Percentiles rank a stretch among this genome's conserved stretches.
Evolutionary conservation across 2,113 vertebrate genomes (phyloP).

Genomic region (Poeciliopsis prolifica): DNA sequence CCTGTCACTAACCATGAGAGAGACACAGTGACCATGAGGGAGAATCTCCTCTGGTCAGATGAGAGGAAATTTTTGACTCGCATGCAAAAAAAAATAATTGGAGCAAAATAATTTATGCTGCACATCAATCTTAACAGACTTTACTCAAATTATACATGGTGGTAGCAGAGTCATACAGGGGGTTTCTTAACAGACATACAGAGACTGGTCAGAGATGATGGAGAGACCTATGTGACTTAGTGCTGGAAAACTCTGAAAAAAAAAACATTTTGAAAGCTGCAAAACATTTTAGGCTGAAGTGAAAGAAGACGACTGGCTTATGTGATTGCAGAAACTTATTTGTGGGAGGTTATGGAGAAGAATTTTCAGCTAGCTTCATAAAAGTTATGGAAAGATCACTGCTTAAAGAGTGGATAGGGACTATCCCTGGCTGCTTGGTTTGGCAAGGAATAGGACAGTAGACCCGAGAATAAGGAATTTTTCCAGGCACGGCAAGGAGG

Average conservation of each 20-base stretch:
- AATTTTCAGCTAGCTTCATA: too few relatives aligned
- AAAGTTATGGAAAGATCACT: too few relatives aligned
- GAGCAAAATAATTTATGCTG: background rate
- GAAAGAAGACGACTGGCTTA: too few relatives aligned
- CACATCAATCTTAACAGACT: background rate
- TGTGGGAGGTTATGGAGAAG: too few relatives aligned
- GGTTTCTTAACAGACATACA: background rate
- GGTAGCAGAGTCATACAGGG: background rate
- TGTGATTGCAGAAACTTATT: too few relatives aligned
- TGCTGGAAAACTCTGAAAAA: background rate
- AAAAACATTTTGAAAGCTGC: background rate
- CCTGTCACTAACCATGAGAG: background rate
- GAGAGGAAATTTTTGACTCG: background rate
- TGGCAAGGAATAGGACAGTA: too few relatives aligned
- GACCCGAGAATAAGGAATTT: too few relatives aligned
- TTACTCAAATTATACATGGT: background rate
- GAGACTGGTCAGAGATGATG: background rate
- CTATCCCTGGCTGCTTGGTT: too few relatives aligned
- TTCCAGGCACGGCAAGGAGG: too few relatives aligned
- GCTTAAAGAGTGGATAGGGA: too few relatives aligned
- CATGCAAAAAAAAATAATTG: background rate
- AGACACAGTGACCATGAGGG: background rate
- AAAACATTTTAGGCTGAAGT: slow-evolving; percentile 21
- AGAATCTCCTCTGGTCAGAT: background rate
- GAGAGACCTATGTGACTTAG: background rate